phyloP scores from a whole-genome alignment of 1,140 invertebrate genomes.

The Chlorops oryzae region DNA sequence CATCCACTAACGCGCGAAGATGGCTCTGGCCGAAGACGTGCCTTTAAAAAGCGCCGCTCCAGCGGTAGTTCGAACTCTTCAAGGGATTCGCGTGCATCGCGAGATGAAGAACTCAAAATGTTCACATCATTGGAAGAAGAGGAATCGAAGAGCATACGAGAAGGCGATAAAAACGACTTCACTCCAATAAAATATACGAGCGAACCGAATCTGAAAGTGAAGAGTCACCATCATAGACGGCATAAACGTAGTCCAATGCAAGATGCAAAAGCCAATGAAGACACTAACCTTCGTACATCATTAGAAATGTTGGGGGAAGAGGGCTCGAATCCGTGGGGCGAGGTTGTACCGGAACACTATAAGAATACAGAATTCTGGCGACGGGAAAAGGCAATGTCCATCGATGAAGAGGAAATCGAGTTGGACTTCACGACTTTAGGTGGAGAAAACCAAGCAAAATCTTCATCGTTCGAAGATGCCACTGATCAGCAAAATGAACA shows the following conservation, averaged over 20 bases:
- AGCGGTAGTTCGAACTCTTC: slow-evolving; percentile 53
- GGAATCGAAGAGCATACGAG: slow-evolving; percentile 48
- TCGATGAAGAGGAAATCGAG: slow-evolving; percentile 39
- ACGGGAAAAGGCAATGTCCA: slow-evolving; percentile 40
- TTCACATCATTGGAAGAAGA: slow-evolving; percentile 57
- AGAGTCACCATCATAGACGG: slow-evolving; percentile 29
- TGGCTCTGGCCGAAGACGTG: slow-evolving; percentile 52
- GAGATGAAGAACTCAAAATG: slow-evolving; percentile 56
- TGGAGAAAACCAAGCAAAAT: slow-evolving; percentile 26
- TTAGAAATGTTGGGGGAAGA: slow-evolving; percentile 43
- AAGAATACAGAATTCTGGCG: slow-evolving; percentile 46
- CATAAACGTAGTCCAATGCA: slow-evolving; percentile 42
- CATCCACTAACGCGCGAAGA: slow-evolving; percentile 54
- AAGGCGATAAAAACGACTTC: slow-evolving; percentile 34
- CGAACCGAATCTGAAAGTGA: slow-evolving; percentile 32
- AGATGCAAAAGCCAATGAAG: slow-evolving; percentile 18
- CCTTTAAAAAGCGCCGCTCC: slow-evolving; percentile 54
- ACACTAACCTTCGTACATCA: slow-evolving; percentile 15
- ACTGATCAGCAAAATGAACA: slow-evolving; percentile 32
- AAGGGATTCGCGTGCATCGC: slow-evolving; percentile 50
- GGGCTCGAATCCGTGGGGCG: slow-evolving; percentile 39
- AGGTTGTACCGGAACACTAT: slow-evolving; percentile 38
- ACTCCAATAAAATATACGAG: slow-evolving; percentile 41
- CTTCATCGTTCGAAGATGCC: slow-evolving; percentile 39
- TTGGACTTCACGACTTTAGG: slow-evolving; percentile 22